Evolutionary conservation across 2,797 vertebrate species (phyloP), one percentile per base, ranked within the genome.

Genomic region (Helostoma temminkii): DNA sequence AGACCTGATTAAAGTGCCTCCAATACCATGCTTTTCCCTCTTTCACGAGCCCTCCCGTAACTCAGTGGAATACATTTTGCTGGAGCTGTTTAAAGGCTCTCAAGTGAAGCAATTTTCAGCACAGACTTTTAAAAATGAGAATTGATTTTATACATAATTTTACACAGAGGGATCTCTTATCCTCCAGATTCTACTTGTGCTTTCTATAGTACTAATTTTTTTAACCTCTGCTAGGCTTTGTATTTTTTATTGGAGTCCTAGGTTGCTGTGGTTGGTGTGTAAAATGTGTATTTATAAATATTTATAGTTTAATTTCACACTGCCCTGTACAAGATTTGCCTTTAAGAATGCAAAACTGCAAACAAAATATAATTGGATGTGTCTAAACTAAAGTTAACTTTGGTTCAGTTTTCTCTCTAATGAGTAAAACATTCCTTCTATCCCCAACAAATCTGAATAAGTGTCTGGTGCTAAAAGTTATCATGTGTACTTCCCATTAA

Each of bases 1-100:
- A 73, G 30, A 39, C 74, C 50, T 81, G 76, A 89, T 77, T 87
- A 66, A 86, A 92, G 84, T 68, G 60, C 26, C 78, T 85, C 60
- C 56, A 64, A 60, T 61, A 54, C 18, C 26, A 6, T 47, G 19
- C 6, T 63, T 46, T 66, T n/a, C 18, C 26, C 36, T 12, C 2
- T 49, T 53, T 82, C n/a, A 54, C 83, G 56, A 78, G 81, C 45
- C 65, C 47, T 81, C 50, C 57, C 78, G 18, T 58, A 64, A 41
- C 55, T 22, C 46, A 22, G n/a, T 32, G 49, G 54, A 81, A 86
- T 71, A n/a, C 37, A 45, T 76, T 82, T 56, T 22, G 21, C 52
- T 37, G 3, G 19, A 26, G 9, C 65, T 16, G 4, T 37, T 68
- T 18, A 77, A 63, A 41, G 18, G 53, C 56, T 74, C 70, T 74